Conservation (phyloP, 1,140 invertebrate species). For the Laupala kohalensis region DNA sequence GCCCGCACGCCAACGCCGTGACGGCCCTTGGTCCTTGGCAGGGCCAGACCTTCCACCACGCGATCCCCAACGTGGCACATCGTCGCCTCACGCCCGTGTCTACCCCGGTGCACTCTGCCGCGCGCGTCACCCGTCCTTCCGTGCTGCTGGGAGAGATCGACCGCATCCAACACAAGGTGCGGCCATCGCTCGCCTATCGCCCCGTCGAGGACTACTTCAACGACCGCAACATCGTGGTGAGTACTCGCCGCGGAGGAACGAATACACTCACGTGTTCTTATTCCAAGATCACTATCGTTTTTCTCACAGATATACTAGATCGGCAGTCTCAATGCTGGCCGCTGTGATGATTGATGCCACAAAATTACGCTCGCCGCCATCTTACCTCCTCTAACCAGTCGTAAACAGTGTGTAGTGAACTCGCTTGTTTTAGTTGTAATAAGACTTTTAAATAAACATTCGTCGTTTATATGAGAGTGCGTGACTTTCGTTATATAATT, state of each 20-base stretch:
- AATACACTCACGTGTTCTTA: too few species aligned
- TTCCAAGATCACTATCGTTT: too few species aligned
- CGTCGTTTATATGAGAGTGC: too few species aligned
- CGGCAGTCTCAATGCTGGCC: too few species aligned
- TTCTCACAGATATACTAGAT: too few species aligned
- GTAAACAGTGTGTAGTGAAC: too few species aligned
- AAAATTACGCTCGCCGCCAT: too few species aligned
- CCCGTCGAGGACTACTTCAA: constrained; percentile 59
- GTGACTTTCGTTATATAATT: too few species aligned
- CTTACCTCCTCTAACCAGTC: too few species aligned
- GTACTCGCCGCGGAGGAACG: constrained; percentile 20
- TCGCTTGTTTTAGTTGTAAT: too few species aligned
- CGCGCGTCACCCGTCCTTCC: constrained; percentile 51
- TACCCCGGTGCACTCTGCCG: constrained; percentile 36
- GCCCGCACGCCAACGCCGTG: background rate
- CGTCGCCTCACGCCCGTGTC: constrained; percentile 46
- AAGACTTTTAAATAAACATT: too few species aligned
- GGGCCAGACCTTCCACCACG: constrained; percentile 20
- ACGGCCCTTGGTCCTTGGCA: background rate
- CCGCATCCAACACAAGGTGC: constrained; percentile 49
- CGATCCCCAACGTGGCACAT: constrained; percentile 44
- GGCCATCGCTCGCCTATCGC: constrained; percentile 42
- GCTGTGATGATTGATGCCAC: too few species aligned
- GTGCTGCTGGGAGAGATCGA: constrained; percentile 55
- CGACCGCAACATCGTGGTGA: constrained; percentile 55